A percentile compares a stretch with the other conserved stretches of the same genome.
Evolutionary conservation across 2,113 vertebrate species (phyloP).

Genomic region (Macrotis lagotis): DNA sequence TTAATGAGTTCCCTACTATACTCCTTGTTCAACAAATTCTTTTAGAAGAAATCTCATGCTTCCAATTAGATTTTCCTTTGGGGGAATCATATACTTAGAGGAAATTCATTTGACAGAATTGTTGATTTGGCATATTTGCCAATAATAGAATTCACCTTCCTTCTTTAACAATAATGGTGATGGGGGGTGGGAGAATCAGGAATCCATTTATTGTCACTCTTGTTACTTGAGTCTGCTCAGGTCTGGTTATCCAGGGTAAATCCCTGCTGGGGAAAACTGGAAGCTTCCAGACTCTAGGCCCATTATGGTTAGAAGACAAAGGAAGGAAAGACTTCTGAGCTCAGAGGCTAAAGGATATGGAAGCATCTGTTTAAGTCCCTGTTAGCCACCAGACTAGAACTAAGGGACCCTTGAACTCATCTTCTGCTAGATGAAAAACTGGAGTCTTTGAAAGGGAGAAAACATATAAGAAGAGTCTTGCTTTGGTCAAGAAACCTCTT

Average conservation of each 20-base stretch:
- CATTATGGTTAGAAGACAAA: neutral
- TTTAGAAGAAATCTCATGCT: slow-evolving; percentile 5
- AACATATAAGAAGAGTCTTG: too few species aligned
- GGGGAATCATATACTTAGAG: neutral
- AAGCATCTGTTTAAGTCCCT: too few species aligned
- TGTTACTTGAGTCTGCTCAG: slow-evolving; percentile 3
- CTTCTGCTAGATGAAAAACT: neutral
- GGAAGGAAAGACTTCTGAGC: neutral
- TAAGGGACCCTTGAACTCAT: too few species aligned
- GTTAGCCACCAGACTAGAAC: too few species aligned
- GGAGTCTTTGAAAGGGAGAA: neutral
- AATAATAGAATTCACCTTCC: slow-evolving; percentile 7
- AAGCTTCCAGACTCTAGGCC: neutral
- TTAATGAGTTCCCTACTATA: neutral
- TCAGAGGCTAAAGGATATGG: too few species aligned
- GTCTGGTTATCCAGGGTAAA: neutral
- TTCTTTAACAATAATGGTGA: neutral
- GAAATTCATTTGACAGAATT: neutral
- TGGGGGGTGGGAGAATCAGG: neutral
- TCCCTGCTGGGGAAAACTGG: neutral
- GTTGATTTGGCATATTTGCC: neutral
- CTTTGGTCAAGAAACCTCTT: too few species aligned
- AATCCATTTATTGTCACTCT: neutral
- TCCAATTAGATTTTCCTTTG: neutral
- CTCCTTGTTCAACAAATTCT: neutral